Evolutionary conservation across 1,140 invertebrate genomes (phyloP), one percentile per base, ranked within the genome.

Genomic region (Tenebrio molitor): DNA sequence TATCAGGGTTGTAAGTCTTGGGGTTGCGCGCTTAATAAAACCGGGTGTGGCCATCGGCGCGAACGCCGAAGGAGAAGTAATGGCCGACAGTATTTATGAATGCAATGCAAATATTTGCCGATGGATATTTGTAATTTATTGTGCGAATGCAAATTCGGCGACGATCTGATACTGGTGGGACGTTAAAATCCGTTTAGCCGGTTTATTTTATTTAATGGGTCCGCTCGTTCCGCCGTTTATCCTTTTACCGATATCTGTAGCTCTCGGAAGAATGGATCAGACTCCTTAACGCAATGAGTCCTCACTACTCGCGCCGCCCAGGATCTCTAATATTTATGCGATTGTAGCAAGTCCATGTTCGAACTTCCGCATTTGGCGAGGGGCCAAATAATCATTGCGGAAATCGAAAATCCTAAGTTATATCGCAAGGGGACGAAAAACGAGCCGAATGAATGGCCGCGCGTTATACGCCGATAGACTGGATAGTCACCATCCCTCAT

Each of bases 361-460:
- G 46, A 25, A 19, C 16, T 50, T 17, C 19, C 15, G 39, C 17
- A 16, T 39, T 75, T 78, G 77, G 77, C 73, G 23, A 50, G 29
- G 42, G 17, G 75, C 77, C 77, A 78, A 78, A 76, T 78, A 77
- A 78, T 78, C 77, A 75, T 78, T 77, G 75, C 75, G 77, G 75
- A 77, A 78, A 78, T 78, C 77, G 77, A 78, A 77, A 78, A 77
- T 78, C 75, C 74, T 75, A 75, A 78, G 74, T 78, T 78, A 78
- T 78, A 77, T 77, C 73, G 67, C 75, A 66, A 17, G 8, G 66
- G 72, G 72, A 69, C 69, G 74, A 74, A 68, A 58, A 69, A 29
- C 74, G 71, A 76, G 68, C 39, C 67, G 71, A 67, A 77, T 72
- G 70, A 71, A 78, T 76, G 46, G 70, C 21, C 23, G 21, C 14